Conservation (phyloP, 2,113 vertebrate species). For the Pachypanchax playfairii region DNA sequence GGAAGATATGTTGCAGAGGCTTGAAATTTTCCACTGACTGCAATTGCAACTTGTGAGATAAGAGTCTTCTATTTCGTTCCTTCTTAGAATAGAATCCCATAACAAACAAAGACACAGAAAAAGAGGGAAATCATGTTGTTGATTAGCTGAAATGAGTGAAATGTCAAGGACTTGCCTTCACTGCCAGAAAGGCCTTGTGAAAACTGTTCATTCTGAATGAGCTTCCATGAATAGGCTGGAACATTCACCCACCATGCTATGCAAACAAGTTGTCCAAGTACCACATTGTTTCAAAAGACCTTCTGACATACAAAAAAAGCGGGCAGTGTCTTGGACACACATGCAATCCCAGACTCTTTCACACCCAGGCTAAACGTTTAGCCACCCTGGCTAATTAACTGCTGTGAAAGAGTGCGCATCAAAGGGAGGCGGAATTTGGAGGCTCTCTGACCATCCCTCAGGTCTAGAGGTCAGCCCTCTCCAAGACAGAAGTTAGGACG, state of each 20-base stretch:
- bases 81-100: slow-evolving; percentile 24
- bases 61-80: slow-evolving; percentile 38
- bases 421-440: slow-evolving; percentile 75
- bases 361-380: slow-evolving; percentile 81
- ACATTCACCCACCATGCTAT: slow-evolving; percentile 63
- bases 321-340: slow-evolving; percentile 75
- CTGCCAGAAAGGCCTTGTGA: slow-evolving; percentile 52
- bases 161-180: slow-evolving; percentile 73
- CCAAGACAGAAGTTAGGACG: slow-evolving; percentile 77
- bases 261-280: slow-evolving; percentile 78
- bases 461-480: slow-evolving; percentile 79
- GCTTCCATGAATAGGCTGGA: slow-evolving; percentile 58
- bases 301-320: slow-evolving; percentile 70
- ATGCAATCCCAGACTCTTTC: slow-evolving; percentile 75
- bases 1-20: slow-evolving; percentile 40
- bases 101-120: slow-evolving; percentile 45
- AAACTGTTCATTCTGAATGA: slow-evolving; percentile 53
- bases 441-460: slow-evolving; percentile 68
- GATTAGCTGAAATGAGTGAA: slow-evolving; percentile 61
- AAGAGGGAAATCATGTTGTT: slow-evolving; percentile 42
- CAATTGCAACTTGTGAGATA: slow-evolving; percentile 48
- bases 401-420: slow-evolving; percentile 78
- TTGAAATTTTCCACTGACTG: slow-evolving; percentile 49
- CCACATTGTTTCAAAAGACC: slow-evolving; percentile 78
- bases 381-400: slow-evolving; percentile 81